Percentiles rank a stretch among this genome's conserved stretches.
Conservation (phyloP, 2,888 invertebrate genomes). For the Seira sanloemensis region DNA sequence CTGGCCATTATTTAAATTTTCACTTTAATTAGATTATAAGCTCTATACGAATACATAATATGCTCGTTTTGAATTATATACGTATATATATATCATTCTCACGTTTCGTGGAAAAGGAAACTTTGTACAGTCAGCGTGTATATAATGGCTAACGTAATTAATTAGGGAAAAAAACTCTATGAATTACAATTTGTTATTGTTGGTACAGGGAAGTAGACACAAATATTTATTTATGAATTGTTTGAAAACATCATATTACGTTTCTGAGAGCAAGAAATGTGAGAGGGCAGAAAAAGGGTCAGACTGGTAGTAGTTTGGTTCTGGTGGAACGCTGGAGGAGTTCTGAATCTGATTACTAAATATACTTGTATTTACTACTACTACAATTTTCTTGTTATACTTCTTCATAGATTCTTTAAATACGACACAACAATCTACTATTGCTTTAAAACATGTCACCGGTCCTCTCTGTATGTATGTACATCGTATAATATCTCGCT, state of each 20-base stretch:
- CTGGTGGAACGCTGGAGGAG: constrained; percentile 3
- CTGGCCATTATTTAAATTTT: constrained; percentile 55
- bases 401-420: not conserved
- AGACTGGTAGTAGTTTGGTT: not conserved
- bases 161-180: not conserved
- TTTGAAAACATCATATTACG: not conserved
- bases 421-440: not conserved
- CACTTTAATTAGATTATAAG: constrained; percentile 34
- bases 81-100: not conserved
- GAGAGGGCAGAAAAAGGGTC: not conserved
- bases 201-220: constrained; percentile 19
- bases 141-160: not conserved
- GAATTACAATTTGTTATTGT: constrained; percentile 26
- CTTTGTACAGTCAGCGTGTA: constrained; percentile 33
- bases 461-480: not conserved
- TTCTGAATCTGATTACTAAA: constrained; percentile 11
- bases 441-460: constrained; percentile 13
- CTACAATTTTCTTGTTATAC: not conserved
- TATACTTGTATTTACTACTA: not conserved
- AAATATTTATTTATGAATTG: constrained; percentile 37
- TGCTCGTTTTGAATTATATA: not conserved
- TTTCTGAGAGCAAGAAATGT: not conserved
- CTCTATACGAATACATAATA: constrained; percentile 34
- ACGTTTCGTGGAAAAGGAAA: constrained; percentile 21
- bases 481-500: not conserved